These are phyloP conservation scores for Diprion similis DNA, from an alignment of 1,140 invertebrate genomes.

Conservation along the genomic window DNA sequence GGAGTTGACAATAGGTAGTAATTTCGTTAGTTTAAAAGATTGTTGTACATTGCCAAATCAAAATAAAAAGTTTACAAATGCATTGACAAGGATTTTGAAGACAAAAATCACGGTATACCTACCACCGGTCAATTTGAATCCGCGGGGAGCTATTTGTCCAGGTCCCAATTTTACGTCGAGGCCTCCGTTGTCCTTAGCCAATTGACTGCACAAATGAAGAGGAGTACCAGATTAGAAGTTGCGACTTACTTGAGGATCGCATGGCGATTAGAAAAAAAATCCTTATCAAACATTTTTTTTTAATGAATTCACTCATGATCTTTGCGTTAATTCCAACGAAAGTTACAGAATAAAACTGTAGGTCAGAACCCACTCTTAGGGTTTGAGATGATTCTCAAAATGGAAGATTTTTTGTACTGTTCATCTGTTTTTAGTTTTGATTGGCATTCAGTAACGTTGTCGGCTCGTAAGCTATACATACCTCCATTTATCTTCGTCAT, in stretches of 20 bases:
- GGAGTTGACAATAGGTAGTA: slow-evolving; percentile 21
- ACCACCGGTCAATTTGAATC: slow-evolving; percentile 65
- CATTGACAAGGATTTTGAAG: background rate
- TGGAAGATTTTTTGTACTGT: no score
- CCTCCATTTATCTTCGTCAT: slow-evolving; percentile 63
- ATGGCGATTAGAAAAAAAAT: no score
- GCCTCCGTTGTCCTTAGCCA: slow-evolving; percentile 49
- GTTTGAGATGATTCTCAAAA: no score
- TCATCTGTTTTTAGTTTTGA: no score
- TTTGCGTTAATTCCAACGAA: no score
- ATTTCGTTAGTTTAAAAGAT: background rate
- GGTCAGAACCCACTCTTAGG: no score
- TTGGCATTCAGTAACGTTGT: no score
- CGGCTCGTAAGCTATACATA: slow-evolving; percentile 32
- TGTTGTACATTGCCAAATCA: background rate
- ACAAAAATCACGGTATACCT: background rate
- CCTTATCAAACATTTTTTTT: no score
- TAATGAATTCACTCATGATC: no score
- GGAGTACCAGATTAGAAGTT: slow-evolving; percentile 11
- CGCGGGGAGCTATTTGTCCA: slow-evolving; percentile 78
- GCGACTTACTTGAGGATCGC: no score
- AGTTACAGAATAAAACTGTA: no score
- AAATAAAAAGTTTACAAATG: background rate
- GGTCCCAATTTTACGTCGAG: slow-evolving; percentile 71
- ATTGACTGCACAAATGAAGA: slow-evolving; percentile 44